Evolutionary conservation across 2,797 vertebrate genomes (phyloP).

Genomic region (Smutsia temminckii): DNA sequence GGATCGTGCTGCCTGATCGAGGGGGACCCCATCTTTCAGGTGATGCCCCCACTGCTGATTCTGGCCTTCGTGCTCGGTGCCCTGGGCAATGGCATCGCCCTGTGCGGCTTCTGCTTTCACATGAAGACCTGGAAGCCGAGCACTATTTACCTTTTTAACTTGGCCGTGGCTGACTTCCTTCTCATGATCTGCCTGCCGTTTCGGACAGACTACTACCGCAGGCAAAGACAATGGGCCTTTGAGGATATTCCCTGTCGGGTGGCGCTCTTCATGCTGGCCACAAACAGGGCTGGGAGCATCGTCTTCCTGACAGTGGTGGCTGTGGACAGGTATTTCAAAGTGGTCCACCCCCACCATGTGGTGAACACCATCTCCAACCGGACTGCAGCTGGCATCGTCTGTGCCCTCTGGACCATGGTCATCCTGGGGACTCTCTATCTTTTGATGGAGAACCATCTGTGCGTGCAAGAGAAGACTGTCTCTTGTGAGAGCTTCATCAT

Average conservation of each 20-base stretch:
- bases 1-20: slow-evolving; percentile 77
- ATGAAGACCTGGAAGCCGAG: slow-evolving; percentile 88
- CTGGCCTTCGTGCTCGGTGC: slow-evolving; percentile 84
- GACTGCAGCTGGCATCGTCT: slow-evolving; percentile 69
- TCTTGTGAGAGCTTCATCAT: slow-evolving; percentile 85
- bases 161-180: slow-evolving; percentile 87
- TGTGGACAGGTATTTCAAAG: slow-evolving; percentile 86
- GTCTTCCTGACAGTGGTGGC: slow-evolving; percentile 86
- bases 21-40: slow-evolving; percentile 71
- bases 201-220: slow-evolving; percentile 83
- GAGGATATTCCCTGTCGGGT: slow-evolving; percentile 80
- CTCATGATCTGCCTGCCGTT: slow-evolving; percentile 85
- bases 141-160: slow-evolving; percentile 85
- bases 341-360: slow-evolving; percentile 85
- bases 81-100: slow-evolving; percentile 84
- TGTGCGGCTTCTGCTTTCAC: slow-evolving; percentile 87
- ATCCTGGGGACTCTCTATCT: slow-evolving; percentile 79
- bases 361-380: slow-evolving; percentile 82
- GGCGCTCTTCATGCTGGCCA: slow-evolving; percentile 85
- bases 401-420: slow-evolving; percentile 81
- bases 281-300: slow-evolving; percentile 84
- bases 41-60: slow-evolving; percentile 84
- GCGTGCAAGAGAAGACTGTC: not conserved
- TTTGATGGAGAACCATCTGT: slow-evolving; percentile 74
- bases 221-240: slow-evolving; percentile 80